Conservation (phyloP, 1,140 invertebrate species). For the Tetraneura akinire region DNA sequence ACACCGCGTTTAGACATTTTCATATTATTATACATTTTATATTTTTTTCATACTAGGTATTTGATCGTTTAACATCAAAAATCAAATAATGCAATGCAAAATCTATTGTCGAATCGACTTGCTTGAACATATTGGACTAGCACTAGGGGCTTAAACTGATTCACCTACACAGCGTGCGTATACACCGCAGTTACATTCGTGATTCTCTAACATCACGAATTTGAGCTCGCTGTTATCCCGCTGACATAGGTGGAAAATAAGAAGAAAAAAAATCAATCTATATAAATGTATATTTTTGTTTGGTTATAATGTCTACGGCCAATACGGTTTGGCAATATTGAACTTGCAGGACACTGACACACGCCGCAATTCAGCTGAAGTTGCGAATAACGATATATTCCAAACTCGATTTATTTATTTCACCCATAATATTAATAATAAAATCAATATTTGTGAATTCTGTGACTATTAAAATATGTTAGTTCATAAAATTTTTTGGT, state of each 20-base stretch:
- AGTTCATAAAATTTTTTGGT: no score
- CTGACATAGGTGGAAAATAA: background rate
- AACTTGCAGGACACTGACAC: background rate
- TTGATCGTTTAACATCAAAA: background rate
- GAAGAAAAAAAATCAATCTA: slow-evolving; percentile 21
- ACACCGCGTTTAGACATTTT: background rate
- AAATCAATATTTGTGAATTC: no score
- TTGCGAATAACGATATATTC: background rate
- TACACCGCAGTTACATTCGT: no score
- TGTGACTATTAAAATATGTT: no score
- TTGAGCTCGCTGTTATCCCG: background rate
- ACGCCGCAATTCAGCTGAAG: background rate
- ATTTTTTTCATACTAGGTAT: background rate
- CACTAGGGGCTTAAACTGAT: background rate
- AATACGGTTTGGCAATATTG: background rate
- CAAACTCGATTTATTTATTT: no score
- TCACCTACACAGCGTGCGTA: background rate
- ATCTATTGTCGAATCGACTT: background rate
- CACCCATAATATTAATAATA: no score
- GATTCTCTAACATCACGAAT: background rate
- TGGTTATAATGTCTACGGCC: no score
- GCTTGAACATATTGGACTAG: slow-evolving; percentile 14
- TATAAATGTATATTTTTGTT: no score
- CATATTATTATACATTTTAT: background rate
- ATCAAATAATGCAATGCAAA: slow-evolving; percentile 25